Evolutionary conservation across 2,113 vertebrate species (phyloP).

Genomic region (Pseudorectes ferrugineus): DNA sequence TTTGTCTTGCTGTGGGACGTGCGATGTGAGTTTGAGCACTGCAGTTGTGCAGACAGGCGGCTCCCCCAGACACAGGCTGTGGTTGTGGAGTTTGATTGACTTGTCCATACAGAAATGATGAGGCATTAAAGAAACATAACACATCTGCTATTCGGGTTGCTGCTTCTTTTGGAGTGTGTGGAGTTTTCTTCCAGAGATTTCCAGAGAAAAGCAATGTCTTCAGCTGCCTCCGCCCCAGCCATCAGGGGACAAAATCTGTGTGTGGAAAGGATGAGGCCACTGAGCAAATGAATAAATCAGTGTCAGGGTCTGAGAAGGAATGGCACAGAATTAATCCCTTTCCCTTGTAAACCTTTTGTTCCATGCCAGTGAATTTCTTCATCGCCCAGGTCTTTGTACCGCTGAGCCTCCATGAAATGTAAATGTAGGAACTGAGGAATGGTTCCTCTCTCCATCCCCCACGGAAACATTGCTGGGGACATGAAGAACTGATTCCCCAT

Average conservation of each 20-base stretch:
- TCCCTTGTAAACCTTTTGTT: neutral
- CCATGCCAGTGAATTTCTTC: neutral
- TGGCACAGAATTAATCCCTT: neutral
- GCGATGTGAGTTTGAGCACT: neutral
- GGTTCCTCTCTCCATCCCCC: neutral
- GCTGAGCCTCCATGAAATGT: neutral
- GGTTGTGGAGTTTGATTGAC: neutral
- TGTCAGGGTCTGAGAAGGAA: neutral
- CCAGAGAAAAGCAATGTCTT: neutral
- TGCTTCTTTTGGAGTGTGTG: neutral
- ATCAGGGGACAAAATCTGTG: constrained; percentile 55
- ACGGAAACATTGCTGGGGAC: neutral
- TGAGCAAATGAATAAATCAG: neutral
- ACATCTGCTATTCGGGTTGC: neutral
- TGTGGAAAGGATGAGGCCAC: neutral
- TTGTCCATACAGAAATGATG: neutral
- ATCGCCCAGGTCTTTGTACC: neutral
- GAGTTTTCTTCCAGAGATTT: neutral
- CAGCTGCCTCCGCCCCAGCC: neutral
- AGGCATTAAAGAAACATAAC: neutral
- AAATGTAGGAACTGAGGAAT: neutral
- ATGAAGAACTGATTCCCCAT: neutral
- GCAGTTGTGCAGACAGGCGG: neutral
- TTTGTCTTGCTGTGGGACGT: neutral
- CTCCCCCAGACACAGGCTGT: neutral